Base-by-base conservation (phyloP, 1,140 invertebrate genomes). In the Drosophila lowei region DNA sequence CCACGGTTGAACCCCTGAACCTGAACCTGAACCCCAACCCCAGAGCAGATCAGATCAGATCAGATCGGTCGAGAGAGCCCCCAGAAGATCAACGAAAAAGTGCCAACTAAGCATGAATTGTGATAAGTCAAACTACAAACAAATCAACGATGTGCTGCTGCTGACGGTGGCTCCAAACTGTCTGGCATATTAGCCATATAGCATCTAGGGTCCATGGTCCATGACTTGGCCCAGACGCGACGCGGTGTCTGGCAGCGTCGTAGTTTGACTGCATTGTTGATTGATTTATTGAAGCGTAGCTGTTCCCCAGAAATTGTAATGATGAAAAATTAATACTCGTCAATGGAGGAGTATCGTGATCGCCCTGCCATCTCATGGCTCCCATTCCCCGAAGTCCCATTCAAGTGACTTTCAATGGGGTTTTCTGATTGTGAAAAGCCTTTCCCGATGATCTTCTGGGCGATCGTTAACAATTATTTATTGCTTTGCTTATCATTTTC, bases 261-360 rank as follows among this genome's bases (percentile, higher is more conserved):
- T 47, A 47, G 58, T 71, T 55, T 57, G 64, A 38, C 54, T 80
- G 79, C 74, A 83, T 86, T 88, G 78, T 83, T 84, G 81, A 88
- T 83, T 86, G 81, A 86, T 86, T 86, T 86, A 86, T 86, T 86
- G 81, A 88, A 65, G 23, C 23, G 23, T 25, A 25, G 23, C 23
- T 25, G 23, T 25, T 25, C 23, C 23, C 23, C 23, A 25, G 74
- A 65, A 77, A 74, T 78, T 67, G 78, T 89, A 90, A 90, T 81
- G 89, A 90, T 90, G 89, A 90, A 90, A 90, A 90, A 90, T 90
- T 90, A 90, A 89, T 81, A 70, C 75, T 79, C 70, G 71, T 72
- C 77, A 78, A 77, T 78, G 13, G 11, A 66, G 28, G 56, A 68
- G 46, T 46, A 70, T 65, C 42, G 58, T 21, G 25, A 70, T 63